Base-by-base conservation (phyloP, 2,888 invertebrate genomes). In the Punctoribates punctum region DNA sequence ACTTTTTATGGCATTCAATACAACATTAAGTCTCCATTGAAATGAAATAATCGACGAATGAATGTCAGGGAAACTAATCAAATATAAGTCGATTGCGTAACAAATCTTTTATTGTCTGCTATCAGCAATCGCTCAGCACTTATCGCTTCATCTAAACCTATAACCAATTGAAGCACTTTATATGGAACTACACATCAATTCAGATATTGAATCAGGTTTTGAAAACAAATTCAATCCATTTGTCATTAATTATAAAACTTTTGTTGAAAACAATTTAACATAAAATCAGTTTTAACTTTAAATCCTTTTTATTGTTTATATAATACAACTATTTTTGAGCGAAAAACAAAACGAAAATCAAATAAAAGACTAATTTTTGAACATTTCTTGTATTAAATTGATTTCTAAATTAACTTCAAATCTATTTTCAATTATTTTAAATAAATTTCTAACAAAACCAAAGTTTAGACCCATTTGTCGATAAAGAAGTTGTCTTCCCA, bases 401-500 rank as follows among this genome's bases (percentile, higher is more conserved):
- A 42, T 42, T 42, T 42, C 42, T 42, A 54, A 54, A 6, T 54
- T 54, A 54, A 54, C 2, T 20, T 8, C 1, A 54, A 54, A 13
- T 20, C 48, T 48, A 48, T n/a, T 17, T 15, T n/a, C n/a, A 15
- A 51, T n/a, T 51, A 8, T 51, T 51, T 42, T 8, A 5, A 42
- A 42, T 13, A 9, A 1, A 42, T 13, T 8, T 42, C 42, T 42
- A 42, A 42, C 23, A 20, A 54, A 65, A 13, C 23, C 4, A 4
- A 8, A 23, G 11, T 46, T 42, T 70, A 70, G 4, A 38, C 38
- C 70, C 70, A 70, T 42, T 70, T 70, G n/a, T 70, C 70, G 25
- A 38, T 38, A 20, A 70, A 70, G 70, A 70, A 38, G 42, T 42
- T 3, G 34, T 75, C 46, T n/a, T 48, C 72, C 42, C 27, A 48